These are phyloP conservation scores for Podabrus alpinus DNA, from an alignment of 2,888 invertebrate genomes.

Conservation along the genomic window DNA sequence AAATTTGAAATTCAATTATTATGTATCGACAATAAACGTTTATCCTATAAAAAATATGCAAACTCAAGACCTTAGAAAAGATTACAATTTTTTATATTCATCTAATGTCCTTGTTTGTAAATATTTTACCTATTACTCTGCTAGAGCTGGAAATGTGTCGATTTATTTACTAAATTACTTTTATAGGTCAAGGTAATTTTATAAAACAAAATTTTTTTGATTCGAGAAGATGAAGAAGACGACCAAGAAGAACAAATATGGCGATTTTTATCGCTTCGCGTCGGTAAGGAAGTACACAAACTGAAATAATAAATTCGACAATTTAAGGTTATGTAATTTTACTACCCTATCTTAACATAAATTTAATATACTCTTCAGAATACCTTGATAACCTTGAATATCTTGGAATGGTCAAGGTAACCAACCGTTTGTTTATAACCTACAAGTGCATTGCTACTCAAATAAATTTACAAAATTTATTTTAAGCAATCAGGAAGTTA, in stretches of 20 bases:
- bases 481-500: not conserved
- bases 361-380: not conserved
- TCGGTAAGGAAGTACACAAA: not conserved
- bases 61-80: constrained; percentile 18
- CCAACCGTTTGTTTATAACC: constrained; percentile 1
- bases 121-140: constrained; percentile 17
- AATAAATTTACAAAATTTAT: constrained; percentile 1
- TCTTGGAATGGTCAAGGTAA: constrained; percentile 2
- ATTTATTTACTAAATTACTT: constrained; percentile 24
- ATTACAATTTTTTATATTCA: constrained; percentile 17
- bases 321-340: not conserved
- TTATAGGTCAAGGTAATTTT: constrained; percentile 30
- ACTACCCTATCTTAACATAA: constrained; percentile 5
- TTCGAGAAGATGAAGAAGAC: not conserved
- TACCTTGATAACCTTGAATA: constrained; percentile 2
- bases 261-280: not conserved
- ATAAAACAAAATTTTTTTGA: constrained; percentile 14
- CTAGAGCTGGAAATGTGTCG: constrained; percentile 19
- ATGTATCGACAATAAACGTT: not conserved
- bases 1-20: not conserved
- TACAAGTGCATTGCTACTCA: constrained; percentile 1
- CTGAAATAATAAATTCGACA: not conserved
- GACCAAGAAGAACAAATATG: not conserved
- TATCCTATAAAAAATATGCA: constrained; percentile 5
- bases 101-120: constrained; percentile 21